Conservation (phyloP, 2,113 vertebrate genomes). For the Elephantulus edwardii region DNA sequence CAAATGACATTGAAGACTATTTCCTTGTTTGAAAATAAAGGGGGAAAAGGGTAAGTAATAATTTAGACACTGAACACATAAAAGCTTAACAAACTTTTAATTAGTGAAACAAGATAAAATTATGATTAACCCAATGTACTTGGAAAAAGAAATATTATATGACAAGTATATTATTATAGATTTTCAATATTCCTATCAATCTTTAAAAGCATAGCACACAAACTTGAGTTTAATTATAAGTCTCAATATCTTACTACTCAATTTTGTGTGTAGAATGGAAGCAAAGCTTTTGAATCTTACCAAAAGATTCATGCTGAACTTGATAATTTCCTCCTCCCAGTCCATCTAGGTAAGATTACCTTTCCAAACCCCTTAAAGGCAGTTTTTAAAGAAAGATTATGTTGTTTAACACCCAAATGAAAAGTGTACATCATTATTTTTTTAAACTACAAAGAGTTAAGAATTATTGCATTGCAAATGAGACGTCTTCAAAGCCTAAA, state of each 20-base stretch:
- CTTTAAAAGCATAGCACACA: background rate
- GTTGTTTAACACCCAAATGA: no score
- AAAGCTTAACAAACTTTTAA: constrained; percentile 21
- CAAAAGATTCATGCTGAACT: background rate
- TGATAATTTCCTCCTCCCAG: background rate
- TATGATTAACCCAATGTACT: background rate
- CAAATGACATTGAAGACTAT: background rate
- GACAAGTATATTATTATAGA: background rate
- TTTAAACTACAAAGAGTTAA: background rate
- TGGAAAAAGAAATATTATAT: constrained; percentile 28
- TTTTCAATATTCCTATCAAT: background rate
- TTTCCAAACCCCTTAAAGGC: background rate
- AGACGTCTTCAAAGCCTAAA: constrained; percentile 35
- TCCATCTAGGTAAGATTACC: background rate
- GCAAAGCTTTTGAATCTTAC: background rate
- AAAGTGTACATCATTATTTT: no score
- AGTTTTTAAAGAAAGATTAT: background rate
- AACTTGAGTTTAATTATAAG: background rate
- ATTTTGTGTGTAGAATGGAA: background rate
- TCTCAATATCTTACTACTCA: background rate
- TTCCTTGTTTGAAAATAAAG: constrained; percentile 25
- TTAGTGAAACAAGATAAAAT: background rate
- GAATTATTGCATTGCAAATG: background rate
- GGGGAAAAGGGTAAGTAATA: background rate
- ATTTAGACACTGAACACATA: constrained; percentile 5